Percentiles rank a stretch among this genome's conserved stretches.
These are phyloP conservation scores for Chrysocyon brachyurus DNA, from an alignment of 2,797 vertebrate genomes.

Conservation along the genomic window DNA sequence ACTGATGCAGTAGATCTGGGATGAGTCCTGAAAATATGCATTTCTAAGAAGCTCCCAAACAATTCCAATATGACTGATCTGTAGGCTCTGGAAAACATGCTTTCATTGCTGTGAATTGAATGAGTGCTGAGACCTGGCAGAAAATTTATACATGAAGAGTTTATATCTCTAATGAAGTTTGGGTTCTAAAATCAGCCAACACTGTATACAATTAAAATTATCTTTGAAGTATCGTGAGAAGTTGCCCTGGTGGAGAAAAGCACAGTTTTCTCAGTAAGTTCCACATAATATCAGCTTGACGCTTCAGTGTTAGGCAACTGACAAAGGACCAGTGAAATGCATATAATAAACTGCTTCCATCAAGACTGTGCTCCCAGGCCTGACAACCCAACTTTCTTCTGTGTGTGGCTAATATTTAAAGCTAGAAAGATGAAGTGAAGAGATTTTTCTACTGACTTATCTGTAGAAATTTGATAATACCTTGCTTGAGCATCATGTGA, in stretches of 20 bases:
- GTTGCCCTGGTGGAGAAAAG: neutral
- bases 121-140: neutral
- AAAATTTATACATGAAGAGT: constrained; percentile 27
- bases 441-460: constrained; percentile 95
- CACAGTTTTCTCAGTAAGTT: neutral
- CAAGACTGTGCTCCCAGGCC: constrained; percentile 94
- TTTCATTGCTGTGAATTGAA: neutral
- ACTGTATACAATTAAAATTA: neutral
- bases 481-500: neutral
- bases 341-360: constrained; percentile 91
- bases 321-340: constrained; percentile 95
- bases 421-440: constrained; percentile 92
- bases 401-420: constrained; percentile 93
- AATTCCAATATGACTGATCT: neutral
- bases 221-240: neutral
- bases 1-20: neutral
- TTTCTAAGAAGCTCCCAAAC: constrained; percentile 27
- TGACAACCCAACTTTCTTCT: constrained; percentile 92
- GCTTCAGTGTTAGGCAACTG: neutral
- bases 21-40: neutral
- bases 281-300: neutral
- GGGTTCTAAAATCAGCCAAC: neutral
- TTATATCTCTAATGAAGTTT: neutral
- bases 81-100: neutral
- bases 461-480: constrained; percentile 89